These are phyloP conservation scores for Zaprionus lachaisei DNA, from an alignment of 1,140 invertebrate species.

Conservation along the genomic window DNA sequence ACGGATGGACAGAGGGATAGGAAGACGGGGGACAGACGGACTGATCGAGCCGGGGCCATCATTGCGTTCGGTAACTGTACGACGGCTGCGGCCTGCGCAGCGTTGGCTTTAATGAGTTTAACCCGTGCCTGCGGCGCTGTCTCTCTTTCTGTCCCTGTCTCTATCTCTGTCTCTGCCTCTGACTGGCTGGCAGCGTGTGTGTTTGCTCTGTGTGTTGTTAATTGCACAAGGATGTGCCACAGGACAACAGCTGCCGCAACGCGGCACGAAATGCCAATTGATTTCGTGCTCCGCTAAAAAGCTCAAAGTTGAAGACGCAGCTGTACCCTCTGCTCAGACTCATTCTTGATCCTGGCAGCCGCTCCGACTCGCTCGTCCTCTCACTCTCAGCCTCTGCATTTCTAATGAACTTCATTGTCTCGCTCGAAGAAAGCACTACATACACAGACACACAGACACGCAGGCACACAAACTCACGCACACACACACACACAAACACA, in stretches of 20 bases:
- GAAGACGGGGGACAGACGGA: conserved; percentile 18
- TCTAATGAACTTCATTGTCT: conserved; percentile 73
- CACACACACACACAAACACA: conserved; percentile 2
- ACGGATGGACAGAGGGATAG: conserved; percentile 15
- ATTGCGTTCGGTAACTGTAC: conserved; percentile 61
- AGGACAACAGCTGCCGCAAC: conserved; percentile 70
- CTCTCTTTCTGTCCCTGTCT: conserved; percentile 8
- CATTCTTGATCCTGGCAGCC: conserved; percentile 26
- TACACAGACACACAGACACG: conserved; percentile 1
- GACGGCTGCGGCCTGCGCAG: conserved; percentile 32
- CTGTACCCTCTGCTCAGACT: conserved; percentile 27
- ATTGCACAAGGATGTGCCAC: conserved; percentile 75
- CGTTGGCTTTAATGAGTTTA: conserved; percentile 72
- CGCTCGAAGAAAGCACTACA: conserved; percentile 44
- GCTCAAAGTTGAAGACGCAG: conserved; percentile 37
- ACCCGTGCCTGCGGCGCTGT: conserved; percentile 64
- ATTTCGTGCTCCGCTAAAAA: conserved; percentile 39
- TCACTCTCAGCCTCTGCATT: conserved; percentile 42
- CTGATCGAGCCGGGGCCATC: conserved; percentile 19
- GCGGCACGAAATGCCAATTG: conserved; percentile 64
- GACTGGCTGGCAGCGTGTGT: background rate
- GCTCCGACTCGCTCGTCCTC: background rate
- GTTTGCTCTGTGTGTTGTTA: conserved; percentile 41
- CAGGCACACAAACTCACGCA: conserved; percentile 1
- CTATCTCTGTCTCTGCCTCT: background rate